Conservation (phyloP, 2,113 vertebrate genomes). For the Lophura nycthemera region DNA sequence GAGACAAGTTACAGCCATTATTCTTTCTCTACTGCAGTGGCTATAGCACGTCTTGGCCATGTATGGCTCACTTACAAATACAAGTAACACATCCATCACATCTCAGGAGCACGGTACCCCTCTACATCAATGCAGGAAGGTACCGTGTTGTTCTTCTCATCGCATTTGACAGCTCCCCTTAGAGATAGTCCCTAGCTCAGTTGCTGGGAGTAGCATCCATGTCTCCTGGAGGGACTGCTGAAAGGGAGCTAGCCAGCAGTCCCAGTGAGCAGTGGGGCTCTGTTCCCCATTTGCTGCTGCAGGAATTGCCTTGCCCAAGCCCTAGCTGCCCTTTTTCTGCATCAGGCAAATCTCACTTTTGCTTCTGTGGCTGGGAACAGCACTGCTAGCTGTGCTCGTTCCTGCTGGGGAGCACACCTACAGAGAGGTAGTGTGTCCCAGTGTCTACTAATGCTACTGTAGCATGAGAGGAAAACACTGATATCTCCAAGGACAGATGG, state of each 20-base stretch:
- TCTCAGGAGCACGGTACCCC: neutral
- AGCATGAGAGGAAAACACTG: neutral
- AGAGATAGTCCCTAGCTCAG: neutral
- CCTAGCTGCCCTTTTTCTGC: neutral
- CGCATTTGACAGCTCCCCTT: neutral
- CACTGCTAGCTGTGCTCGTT: neutral
- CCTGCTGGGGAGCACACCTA: neutral
- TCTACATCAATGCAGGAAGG: neutral
- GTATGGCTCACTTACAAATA: neutral
- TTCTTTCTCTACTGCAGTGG: accelerated
- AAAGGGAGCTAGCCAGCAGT: neutral
- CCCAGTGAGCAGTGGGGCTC: neutral
- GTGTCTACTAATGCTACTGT: neutral
- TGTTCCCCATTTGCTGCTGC: neutral
- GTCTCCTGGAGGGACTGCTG: neutral
- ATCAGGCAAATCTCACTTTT: neutral
- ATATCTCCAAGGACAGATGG: neutral
- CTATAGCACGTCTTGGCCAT: neutral
- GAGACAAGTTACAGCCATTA: neutral
- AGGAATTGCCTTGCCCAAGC: neutral
- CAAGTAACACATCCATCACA: neutral
- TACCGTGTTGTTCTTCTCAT: neutral
- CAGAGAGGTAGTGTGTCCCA: neutral
- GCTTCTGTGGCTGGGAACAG: neutral
- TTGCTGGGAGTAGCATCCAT: neutral